A percentile compares a stretch with the other conserved stretches of the same genome.
These are phyloP conservation scores for Podarcis siculus DNA, from an alignment of 2,797 vertebrate species.

Conservation along the genomic window DNA sequence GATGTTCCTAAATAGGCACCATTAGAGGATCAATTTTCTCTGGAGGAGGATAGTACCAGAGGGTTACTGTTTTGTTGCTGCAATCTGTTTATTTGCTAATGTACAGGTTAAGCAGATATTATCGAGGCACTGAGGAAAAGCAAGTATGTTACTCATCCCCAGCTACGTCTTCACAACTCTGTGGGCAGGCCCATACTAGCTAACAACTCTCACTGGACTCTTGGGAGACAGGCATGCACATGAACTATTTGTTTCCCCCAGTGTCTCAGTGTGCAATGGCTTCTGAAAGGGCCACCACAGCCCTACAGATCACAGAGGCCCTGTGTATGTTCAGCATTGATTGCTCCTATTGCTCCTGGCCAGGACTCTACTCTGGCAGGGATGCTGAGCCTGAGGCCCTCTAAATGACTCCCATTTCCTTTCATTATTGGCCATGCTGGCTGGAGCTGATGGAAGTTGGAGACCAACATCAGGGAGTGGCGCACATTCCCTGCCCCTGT, in stretches of 20 bases:
- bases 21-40: not conserved
- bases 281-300: too few species aligned
- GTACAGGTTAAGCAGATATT: not conserved
- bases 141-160: not conserved
- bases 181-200: not conserved
- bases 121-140: not conserved
- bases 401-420: too few species aligned
- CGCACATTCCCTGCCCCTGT: too few species aligned
- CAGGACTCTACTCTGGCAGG: too few species aligned
- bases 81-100: not conserved
- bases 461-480: too few species aligned
- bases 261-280: too few species aligned
- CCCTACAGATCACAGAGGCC: too few species aligned
- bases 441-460: too few species aligned
- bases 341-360: not conserved
- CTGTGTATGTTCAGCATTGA: not conserved
- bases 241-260: not conserved
- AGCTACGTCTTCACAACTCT: not conserved
- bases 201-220: not conserved
- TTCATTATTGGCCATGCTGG: too few species aligned
- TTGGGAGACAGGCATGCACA: not conserved
- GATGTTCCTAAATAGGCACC: not conserved
- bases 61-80: not conserved
- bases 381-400: too few species aligned
- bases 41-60: not conserved